A percentile compares a stretch with the other conserved stretches of the same genome.
Evolutionary conservation across 2,797 vertebrate genomes (phyloP).

Genomic region (Gadopsis marmoratus): DNA sequence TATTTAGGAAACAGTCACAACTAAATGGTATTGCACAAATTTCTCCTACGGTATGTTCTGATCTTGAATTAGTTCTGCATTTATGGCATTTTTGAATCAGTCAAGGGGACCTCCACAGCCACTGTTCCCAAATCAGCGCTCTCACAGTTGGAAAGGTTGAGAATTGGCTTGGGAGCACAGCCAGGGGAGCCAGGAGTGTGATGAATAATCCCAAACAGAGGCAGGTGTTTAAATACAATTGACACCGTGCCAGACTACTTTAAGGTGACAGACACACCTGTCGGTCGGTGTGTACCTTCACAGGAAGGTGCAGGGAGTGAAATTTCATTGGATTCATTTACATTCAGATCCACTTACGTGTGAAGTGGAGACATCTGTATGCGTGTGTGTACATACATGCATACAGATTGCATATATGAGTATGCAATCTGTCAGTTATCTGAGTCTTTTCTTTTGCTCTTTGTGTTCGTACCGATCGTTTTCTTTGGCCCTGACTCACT

Average conservation of each 20-base stretch:
- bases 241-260: constrained; percentile 70
- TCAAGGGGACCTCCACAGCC: constrained; percentile 16
- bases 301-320: constrained; percentile 28
- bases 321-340: constrained; percentile 32
- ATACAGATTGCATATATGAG: neutral
- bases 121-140: constrained; percentile 50
- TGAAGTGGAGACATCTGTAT: neutral
- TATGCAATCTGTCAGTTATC: constrained; percentile 20
- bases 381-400: neutral
- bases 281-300: constrained; percentile 37
- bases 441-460: constrained; percentile 29
- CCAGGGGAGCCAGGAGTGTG: constrained; percentile 55
- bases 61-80: neutral
- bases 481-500: constrained; percentile 60
- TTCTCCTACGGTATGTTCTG: neutral
- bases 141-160: constrained; percentile 45
- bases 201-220: constrained; percentile 73
- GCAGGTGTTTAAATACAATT: constrained; percentile 74
- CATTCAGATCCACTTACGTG: neutral
- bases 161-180: constrained; percentile 52
- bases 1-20: neutral
- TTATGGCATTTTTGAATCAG: constrained; percentile 17
- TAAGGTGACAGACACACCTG: constrained; percentile 72
- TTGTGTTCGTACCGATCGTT: constrained; percentile 48
- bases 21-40: neutral